Base-by-base conservation (phyloP, 2,888 invertebrate species). In the Hypsopygia costalis region DNA sequence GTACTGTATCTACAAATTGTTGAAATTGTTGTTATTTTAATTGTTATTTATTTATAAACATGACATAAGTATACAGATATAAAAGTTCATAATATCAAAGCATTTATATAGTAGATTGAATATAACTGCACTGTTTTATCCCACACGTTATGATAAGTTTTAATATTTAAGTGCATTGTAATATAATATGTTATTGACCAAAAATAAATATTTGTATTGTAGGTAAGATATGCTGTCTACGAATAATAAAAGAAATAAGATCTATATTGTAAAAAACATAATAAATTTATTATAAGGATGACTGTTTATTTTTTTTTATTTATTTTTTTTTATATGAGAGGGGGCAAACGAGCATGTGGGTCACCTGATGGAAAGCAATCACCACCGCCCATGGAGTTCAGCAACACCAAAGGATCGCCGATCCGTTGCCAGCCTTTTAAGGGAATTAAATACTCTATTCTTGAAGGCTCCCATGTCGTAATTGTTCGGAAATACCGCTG, bases 51-150 rank as follows among this genome's bases (percentile, higher is more conserved):
- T 11, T 32, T 32, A 27, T 35, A 27, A 35, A 35, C 27, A 27
- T 11, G 25, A 36, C 28, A 6, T 29, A 16, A 35, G n/a, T 35
- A 28, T 29, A 29, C 16, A 29, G 21, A 20, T 35, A 36, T 10
- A 12, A 16, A 11, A 27, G 32, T 25, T 31, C 32, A 38, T 38
- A 32, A 56, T 55, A 55, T 60, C 55, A 65, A 69, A 64, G 78
- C 77, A 72, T 73, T 79, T 74, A 69, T 30, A 62, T 62, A 16
- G 2, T 16, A 56, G 56, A 51, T 5, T 25, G 51, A 48, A 47
- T 52, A 43, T 56, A 58, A 44, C 16, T 52, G 77, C 80, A 80
- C 81, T 78, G 71, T 81, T 78, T 74, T 71, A 63, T 66, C 65
- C 63, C 58, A 77, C 80, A 81, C 81, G 63, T 63, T 54, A 47